These are phyloP conservation scores for Cyprinodon variegatus DNA, from an alignment of 2,113 vertebrate species.

Conservation along the genomic window DNA sequence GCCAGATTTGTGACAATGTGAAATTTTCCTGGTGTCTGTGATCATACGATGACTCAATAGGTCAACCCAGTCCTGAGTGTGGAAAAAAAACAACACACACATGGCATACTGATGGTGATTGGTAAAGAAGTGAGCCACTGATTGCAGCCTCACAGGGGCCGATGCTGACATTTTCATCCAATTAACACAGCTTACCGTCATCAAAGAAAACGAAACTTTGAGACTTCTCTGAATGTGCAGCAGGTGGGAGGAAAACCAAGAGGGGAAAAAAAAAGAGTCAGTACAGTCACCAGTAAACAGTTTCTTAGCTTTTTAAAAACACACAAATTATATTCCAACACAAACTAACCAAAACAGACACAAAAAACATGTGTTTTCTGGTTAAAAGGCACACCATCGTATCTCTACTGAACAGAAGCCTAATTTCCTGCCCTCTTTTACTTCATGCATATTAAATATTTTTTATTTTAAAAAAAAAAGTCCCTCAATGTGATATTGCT, in stretches of 20 bases:
- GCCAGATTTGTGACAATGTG: not conserved
- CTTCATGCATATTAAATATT: constrained; percentile 75
- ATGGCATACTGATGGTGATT: constrained; percentile 66
- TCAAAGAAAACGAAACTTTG: constrained; percentile 82
- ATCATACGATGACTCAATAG: constrained; percentile 64
- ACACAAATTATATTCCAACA: constrained; percentile 3
- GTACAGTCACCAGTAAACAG: constrained; percentile 49
- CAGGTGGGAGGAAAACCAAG: constrained; percentile 30
- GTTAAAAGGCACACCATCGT: constrained; percentile 47
- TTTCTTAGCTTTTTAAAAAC: not conserved
- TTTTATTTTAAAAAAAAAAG: constrained; percentile 67
- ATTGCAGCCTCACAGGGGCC: constrained; percentile 64
- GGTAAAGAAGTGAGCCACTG: constrained; percentile 62
- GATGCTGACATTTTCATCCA: constrained; percentile 71
- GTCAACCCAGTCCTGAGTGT: constrained; percentile 71
- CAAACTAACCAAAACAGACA: constrained; percentile 9
- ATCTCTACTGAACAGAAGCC: constrained; percentile 63
- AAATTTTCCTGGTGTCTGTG: constrained; percentile 47
- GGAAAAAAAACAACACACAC: constrained; percentile 40
- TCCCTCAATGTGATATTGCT: constrained; percentile 63
- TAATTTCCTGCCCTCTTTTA: constrained; percentile 72
- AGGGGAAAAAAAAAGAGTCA: constrained; percentile 48
- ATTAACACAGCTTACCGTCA: constrained; percentile 77
- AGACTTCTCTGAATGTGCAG: constrained; percentile 72
- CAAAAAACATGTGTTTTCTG: constrained; percentile 15